Base-by-base conservation (phyloP, 2,113 vertebrate genomes). In the Dromaius novaehollandiae region DNA sequence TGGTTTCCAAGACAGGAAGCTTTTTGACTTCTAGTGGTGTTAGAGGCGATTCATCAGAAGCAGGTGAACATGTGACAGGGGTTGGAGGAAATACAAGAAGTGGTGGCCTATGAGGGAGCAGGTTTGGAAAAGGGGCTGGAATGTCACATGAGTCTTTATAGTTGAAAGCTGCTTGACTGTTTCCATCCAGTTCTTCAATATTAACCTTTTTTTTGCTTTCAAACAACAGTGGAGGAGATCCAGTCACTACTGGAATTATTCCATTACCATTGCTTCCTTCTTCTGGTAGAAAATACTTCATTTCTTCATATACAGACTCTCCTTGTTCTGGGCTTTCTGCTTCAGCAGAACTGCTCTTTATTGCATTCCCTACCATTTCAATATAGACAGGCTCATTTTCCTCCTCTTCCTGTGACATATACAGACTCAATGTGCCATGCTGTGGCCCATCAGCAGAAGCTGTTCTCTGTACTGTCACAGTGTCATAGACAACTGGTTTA, bases 21-120 rank as follows among this genome's bases (percentile, higher is more conserved):
- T 99, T 99, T 95, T 99, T 99, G 40, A 99, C 99, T 97, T 99
- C 99, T 20, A 99, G 96, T 1, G 99, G 99, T 22, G 99, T 99
- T 86, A 99, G 97, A 7, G 99, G 99, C 2, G 99, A 99, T 96
- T 99, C 99, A 66, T 99, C 99, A 9, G 99, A 99, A 48, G 99
- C 99, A 3, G 99, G 99, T n/a, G 99, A 99, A 95, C 99, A 99
- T 50, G 99, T 99, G 58, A 99, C 98, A 1, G 99, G 99, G 5
- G 99, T 99, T 4, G 99, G 99, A 13, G 99, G 99, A 88, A 99
- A 99, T 58, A 99, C 99, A 46, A 99, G 97, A 26, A 99, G 98
- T 22, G 99, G 99, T 16, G 99, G 99, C 7, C 99, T 98, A 82
- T 99, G 99, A 0, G 99, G 98, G 1, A 99, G 99, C 89, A 99